Evolutionary conservation across 2,888 invertebrate species (phyloP).

Genomic region (Uropetala carovei): DNA sequence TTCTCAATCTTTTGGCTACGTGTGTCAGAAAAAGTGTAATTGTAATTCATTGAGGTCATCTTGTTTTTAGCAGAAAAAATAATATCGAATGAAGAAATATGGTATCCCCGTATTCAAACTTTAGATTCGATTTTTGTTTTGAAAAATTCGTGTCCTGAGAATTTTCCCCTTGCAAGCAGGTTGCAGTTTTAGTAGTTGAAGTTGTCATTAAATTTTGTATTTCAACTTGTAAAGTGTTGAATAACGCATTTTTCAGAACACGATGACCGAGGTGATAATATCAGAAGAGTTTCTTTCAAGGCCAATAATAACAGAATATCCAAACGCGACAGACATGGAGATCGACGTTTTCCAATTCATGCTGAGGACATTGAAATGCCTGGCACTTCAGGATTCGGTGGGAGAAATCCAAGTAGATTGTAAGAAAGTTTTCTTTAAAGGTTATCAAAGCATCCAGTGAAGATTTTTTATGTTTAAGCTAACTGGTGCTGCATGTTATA

Average conservation of each 20-base stretch:
- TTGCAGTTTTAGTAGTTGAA: neutral
- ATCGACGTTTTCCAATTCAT: slow-evolving; percentile 75
- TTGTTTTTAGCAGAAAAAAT: too few species aligned
- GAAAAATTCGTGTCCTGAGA: too few species aligned
- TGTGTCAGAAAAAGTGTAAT: neutral
- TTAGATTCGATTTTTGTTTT: too few species aligned
- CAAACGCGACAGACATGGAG: slow-evolving; percentile 73
- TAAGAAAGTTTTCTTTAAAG: slow-evolving; percentile 39
- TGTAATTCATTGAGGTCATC: too few species aligned
- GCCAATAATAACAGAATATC: slow-evolving; percentile 75
- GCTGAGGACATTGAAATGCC: slow-evolving; percentile 81
- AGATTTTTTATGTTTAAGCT: slow-evolving; percentile 13
- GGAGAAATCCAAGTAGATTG: slow-evolving; percentile 54
- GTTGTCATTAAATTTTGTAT: neutral
- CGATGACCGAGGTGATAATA: slow-evolving; percentile 76
- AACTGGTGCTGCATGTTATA: neutral
- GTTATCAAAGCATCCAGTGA: neutral
- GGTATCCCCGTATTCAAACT: too few species aligned
- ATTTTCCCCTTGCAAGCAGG: neutral
- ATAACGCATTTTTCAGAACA: slow-evolving; percentile 74
- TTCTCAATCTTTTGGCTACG: neutral
- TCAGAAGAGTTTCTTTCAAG: slow-evolving; percentile 79
- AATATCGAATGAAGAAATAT: too few species aligned
- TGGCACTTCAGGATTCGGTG: slow-evolving; percentile 71
- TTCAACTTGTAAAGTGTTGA: neutral